Evolutionary conservation across 2,888 invertebrate genomes (phyloP), one percentile per base, ranked within the genome.

Genomic region (Apamea monoglypha): DNA sequence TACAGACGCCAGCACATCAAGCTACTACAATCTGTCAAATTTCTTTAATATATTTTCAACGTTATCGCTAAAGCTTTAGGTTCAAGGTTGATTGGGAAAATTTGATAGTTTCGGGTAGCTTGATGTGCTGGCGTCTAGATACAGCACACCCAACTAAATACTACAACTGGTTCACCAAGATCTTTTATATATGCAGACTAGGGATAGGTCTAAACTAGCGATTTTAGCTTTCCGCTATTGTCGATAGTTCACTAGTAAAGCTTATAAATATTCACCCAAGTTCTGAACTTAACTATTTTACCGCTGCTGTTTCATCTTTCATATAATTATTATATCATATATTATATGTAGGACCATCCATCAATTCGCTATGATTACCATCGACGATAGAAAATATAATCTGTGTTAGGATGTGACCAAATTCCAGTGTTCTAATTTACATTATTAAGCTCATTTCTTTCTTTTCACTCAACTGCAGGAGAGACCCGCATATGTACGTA

Each of bases 401-500:
- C n/a, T 59, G 16, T 74, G 56, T 73, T 80, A 78, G 32, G 83
- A 50, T 77, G 50, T 81, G 1, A 47, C 16, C 36, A 67, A 53
- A 79, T 61, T 66, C 21, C 21, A 18, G 64, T 36, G 67, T 70
- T 12, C 36, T 29, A n/a, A 63, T 69, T 47, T 61, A 78, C 44
- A 53, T 67, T 74, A 87, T 76, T 69, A 59, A 75, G 67, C 78
- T 72, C 12, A 63, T 84, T 79, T 87, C 59, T 76, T 88, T 87
- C 75, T 87, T 87, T 82, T 78, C 76, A 87, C 84, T 84, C 76
- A 72, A 86, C 84, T 86, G 61, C 61, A 85, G 85, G 85, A 85
- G 84, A 84, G 76, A 84, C 84, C 87, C 84, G 86, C 82, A 84
- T 76, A 85, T 85, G 85, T 85, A 85, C 84, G 85, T 85, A 85